phyloP scores from a whole-genome alignment of 2,113 vertebrate genomes.

The Eira barbara region DNA sequence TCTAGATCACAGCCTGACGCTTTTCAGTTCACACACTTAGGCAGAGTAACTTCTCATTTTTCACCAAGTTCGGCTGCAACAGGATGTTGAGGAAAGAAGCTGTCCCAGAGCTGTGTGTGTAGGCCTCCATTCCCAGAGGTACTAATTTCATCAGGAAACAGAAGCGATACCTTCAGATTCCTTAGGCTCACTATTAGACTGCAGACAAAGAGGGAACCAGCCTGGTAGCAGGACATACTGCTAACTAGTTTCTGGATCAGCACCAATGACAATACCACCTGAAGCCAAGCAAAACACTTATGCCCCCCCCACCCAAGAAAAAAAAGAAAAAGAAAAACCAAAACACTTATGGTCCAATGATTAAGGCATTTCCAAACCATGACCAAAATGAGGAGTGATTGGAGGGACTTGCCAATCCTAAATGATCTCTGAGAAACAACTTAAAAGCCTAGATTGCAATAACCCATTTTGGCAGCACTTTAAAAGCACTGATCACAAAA shows the following conservation, averaged over 20 bases:
- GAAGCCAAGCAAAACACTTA: neutral
- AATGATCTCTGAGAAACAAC: neutral
- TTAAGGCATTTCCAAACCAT: neutral
- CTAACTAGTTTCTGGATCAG: neutral
- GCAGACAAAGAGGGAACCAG: neutral
- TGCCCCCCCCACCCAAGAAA: neutral
- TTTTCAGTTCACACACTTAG: neutral
- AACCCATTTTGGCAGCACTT: neutral
- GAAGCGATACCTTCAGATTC: neutral
- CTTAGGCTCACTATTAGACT: neutral
- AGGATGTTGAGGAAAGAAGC: neutral
- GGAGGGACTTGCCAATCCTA: neutral
- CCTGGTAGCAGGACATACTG: neutral
- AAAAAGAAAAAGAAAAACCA: neutral
- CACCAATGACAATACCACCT: neutral
- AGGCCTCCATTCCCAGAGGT: neutral
- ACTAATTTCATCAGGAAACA: conserved; percentile 17
- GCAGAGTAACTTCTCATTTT: neutral
- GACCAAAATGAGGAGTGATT: neutral
- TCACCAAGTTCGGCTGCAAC: neutral
- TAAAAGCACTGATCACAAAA: neutral
- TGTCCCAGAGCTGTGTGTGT: neutral
- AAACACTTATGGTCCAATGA: neutral
- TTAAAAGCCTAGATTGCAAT: neutral
- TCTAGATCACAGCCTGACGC: neutral